These are phyloP conservation scores for Phaethornis superciliosus DNA, from an alignment of 2,113 vertebrate species.

Conservation along the genomic window DNA sequence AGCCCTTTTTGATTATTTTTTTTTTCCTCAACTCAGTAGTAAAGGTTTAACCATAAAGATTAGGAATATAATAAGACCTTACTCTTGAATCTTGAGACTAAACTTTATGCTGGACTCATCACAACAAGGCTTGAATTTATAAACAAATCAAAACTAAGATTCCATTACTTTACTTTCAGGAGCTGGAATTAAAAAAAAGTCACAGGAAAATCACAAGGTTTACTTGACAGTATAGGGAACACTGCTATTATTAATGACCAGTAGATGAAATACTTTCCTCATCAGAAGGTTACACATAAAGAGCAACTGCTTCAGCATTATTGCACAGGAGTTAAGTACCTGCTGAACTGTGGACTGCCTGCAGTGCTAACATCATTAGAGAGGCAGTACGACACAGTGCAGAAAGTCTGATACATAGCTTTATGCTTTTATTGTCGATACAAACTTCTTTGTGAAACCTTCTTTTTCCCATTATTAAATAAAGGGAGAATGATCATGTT, in stretches of 20 bases:
- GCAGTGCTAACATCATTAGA: background rate
- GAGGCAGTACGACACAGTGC: background rate
- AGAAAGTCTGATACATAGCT: background rate
- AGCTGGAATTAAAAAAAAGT: background rate
- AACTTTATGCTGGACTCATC: background rate
- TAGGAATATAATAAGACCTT: background rate
- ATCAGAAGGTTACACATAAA: background rate
- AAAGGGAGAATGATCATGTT: accelerated
- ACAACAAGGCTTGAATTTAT: background rate
- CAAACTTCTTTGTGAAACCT: background rate
- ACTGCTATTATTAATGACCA: background rate
- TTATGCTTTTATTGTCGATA: background rate
- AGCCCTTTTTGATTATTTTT: background rate
- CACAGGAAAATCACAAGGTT: background rate
- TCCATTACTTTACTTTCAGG: background rate
- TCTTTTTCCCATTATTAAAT: background rate
- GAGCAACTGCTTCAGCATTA: background rate
- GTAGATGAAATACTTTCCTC: background rate
- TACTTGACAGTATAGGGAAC: background rate
- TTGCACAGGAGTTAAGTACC: background rate
- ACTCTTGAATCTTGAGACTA: background rate
- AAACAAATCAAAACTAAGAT: background rate
- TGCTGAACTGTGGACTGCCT: background rate
- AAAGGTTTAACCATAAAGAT: background rate
- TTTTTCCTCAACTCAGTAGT: background rate